phyloP scores from a whole-genome alignment of 2,797 vertebrate species.

The Hemibagrus guttatus region DNA sequence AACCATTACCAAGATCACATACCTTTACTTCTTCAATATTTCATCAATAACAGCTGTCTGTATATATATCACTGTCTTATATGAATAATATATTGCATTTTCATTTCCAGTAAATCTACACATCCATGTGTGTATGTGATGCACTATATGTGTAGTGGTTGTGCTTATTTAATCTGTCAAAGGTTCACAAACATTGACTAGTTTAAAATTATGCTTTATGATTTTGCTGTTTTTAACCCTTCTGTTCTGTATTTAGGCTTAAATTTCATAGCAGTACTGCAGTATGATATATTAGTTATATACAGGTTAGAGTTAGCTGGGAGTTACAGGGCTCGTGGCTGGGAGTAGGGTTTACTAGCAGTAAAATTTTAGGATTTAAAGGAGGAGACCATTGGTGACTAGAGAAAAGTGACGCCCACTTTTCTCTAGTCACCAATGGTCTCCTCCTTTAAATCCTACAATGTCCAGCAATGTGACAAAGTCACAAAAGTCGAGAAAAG shows the following conservation, averaged over 20 bases:
- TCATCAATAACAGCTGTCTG: neutral
- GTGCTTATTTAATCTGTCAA: slow-evolving; percentile 17
- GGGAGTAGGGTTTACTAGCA: neutral
- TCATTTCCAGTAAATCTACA: slow-evolving; percentile 17
- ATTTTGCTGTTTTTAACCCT: slow-evolving; percentile 48
- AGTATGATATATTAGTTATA: neutral
- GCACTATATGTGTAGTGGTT: slow-evolving; percentile 11
- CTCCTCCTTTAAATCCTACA: neutral
- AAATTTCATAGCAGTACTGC: too few relatives aligned
- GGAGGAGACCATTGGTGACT: neutral
- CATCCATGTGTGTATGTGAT: slow-evolving; percentile 36
- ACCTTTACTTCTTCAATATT: neutral
- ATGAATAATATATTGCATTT: neutral
- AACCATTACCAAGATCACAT: neutral
- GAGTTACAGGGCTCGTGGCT: neutral
- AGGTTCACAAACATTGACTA: slow-evolving; percentile 17
- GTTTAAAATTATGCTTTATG: slow-evolving; percentile 44
- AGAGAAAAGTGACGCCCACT: too few relatives aligned
- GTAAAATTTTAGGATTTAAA: neutral
- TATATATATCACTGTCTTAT: slow-evolving; percentile 7
- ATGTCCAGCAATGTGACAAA: too few relatives aligned
- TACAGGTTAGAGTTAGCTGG: neutral
- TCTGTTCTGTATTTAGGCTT: slow-evolving; percentile 17
- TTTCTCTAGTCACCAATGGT: too few relatives aligned
- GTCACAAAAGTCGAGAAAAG: too few relatives aligned